Conservation (phyloP, 2,797 vertebrate species). For the Sebastes oblongus region DNA sequence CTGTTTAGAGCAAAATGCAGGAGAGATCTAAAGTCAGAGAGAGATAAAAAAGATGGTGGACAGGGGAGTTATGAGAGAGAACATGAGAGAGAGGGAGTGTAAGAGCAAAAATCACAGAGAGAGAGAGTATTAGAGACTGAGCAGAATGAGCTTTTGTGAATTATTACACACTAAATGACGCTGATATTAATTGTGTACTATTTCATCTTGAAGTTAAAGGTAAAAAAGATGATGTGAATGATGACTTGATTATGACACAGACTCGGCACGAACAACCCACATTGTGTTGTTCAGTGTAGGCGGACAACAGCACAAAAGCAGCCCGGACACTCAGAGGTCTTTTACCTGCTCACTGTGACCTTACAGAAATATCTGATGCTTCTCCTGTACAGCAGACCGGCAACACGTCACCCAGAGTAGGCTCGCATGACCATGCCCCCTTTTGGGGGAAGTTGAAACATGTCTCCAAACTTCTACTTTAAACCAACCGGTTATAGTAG, state of each 20-base stretch:
- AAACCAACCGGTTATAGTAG: too few relatives aligned
- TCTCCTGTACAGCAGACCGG: neutral
- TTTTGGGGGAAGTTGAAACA: too few relatives aligned
- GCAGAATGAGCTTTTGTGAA: neutral
- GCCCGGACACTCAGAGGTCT: constrained; percentile 30
- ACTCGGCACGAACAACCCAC: constrained; percentile 23
- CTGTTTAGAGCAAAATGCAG: constrained; percentile 40
- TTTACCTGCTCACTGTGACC: constrained; percentile 32
- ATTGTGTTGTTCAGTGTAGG: constrained; percentile 42
- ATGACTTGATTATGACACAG: constrained; percentile 24
- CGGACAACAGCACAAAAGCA: constrained; percentile 21
- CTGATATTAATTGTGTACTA: neutral
- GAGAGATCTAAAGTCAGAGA: constrained; percentile 29
- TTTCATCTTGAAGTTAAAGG: neutral
- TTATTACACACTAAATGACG: neutral
- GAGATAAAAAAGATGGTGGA: constrained; percentile 15
- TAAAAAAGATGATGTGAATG: constrained; percentile 13
- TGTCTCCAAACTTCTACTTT: too few relatives aligned
- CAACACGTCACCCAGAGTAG: too few relatives aligned
- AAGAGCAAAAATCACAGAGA: neutral
- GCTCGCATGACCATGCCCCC: too few relatives aligned
- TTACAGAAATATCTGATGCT: neutral
- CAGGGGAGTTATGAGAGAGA: constrained; percentile 1
- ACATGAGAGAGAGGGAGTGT: neutral
- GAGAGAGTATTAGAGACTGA: neutral